Evolutionary conservation across 1,140 invertebrate genomes (phyloP).

Genomic region (Trachymyrmex septentrionalis): DNA sequence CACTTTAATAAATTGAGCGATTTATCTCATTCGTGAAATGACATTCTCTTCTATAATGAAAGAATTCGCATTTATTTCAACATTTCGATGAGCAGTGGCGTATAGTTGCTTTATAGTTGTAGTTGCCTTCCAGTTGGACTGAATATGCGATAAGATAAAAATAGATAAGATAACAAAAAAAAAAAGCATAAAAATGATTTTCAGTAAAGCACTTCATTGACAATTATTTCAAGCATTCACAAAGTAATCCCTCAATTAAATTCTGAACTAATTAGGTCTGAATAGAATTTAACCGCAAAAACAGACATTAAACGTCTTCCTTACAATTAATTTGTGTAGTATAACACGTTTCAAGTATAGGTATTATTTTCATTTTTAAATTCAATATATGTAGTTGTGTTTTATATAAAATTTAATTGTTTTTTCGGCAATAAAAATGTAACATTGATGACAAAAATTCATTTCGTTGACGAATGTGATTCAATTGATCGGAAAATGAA

Average conservation of each 20-base stretch:
- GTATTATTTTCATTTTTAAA: not conserved
- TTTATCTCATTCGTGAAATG: not conserved
- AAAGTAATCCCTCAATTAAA: too few relatives aligned
- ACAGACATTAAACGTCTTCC: not conserved
- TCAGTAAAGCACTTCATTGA: not conserved
- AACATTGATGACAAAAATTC: not conserved
- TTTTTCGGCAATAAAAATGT: not conserved
- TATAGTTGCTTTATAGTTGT: too few relatives aligned
- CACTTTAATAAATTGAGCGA: constrained; percentile 5
- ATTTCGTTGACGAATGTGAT: not conserved
- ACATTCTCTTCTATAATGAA: not conserved
- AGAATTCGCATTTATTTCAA: not conserved
- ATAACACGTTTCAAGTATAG: not conserved
- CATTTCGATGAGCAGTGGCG: not conserved
- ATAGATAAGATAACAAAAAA: not conserved
- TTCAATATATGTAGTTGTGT: not conserved
- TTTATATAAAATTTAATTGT: not conserved
- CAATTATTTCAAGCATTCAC: not conserved
- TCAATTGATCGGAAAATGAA: constrained; percentile 18
- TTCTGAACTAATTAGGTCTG: not conserved
- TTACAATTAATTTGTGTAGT: not conserved
- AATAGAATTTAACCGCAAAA: not conserved
- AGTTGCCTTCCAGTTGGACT: not conserved
- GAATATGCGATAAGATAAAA: not conserved
- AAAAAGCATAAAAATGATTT: constrained; percentile 20